phyloP scores from a whole-genome alignment of 2,113 vertebrate species.

The Corythaeola cristata region DNA sequence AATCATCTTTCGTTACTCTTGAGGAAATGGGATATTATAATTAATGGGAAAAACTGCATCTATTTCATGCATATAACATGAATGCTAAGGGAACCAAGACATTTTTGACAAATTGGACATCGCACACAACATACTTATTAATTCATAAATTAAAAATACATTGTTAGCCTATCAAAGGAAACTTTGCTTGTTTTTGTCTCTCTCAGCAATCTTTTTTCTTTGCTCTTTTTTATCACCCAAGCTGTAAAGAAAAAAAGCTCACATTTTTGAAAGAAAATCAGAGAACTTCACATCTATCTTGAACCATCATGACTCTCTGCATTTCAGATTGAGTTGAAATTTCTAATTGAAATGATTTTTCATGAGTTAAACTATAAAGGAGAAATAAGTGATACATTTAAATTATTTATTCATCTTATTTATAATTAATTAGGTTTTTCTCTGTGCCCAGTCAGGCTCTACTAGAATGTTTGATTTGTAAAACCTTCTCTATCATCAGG shows the following conservation, averaged over 20 bases:
- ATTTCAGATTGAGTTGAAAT: conserved; percentile 84
- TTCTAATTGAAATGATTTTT: conserved; percentile 96
- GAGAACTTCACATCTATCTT: conserved; percentile 74
- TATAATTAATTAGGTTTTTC: conserved; percentile 88
- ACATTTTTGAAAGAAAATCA: conserved; percentile 58
- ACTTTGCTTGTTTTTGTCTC: conserved; percentile 38
- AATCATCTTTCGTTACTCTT: conserved; percentile 49
- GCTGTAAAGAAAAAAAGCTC: not conserved
- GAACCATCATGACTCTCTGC: conserved; percentile 59
- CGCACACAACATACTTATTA: conserved; percentile 48
- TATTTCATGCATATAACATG: conserved; percentile 68
- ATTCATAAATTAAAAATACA: conserved; percentile 68
- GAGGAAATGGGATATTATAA: conserved; percentile 57
- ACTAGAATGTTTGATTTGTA: conserved; percentile 72
- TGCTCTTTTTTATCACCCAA: conserved; percentile 50
- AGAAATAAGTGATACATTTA: conserved; percentile 90
- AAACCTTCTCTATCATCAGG: conserved; percentile 66
- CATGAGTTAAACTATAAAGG: conserved; percentile 88
- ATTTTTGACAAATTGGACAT: conserved; percentile 64
- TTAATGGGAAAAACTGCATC: conserved; percentile 50
- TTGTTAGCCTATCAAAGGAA: conserved; percentile 50
- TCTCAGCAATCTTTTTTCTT: not conserved
- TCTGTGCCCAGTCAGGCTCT: conserved; percentile 70
- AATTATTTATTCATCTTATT: conserved; percentile 92
- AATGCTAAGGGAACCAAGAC: conserved; percentile 21